Evolutionary conservation across 64 coral and sea anemone species (phyloP).

Genomic region (Pocillopora damicornis): DNA sequence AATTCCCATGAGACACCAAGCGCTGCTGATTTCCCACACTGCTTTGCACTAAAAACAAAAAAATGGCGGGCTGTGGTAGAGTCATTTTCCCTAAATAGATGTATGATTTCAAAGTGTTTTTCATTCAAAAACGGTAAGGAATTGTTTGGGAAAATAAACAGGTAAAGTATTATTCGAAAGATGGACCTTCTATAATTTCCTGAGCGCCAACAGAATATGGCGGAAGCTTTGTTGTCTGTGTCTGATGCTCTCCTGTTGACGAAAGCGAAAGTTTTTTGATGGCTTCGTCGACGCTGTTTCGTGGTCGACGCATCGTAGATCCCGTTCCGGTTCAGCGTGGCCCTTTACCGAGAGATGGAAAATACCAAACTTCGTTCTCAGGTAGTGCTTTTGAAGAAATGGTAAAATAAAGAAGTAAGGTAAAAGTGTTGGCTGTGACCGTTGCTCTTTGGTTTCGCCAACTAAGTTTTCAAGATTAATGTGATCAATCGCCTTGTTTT

Average conservation of each 20-base stretch:
- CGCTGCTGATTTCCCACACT: slow-evolving; percentile 41
- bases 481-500: slow-evolving; percentile 12
- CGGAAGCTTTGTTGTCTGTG: slow-evolving; percentile 47
- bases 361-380: slow-evolving; percentile 42
- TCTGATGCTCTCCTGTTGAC: neutral
- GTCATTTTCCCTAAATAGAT: slow-evolving; percentile 45
- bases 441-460: slow-evolving; percentile 9
- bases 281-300: slow-evolving; percentile 51
- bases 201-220: slow-evolving; percentile 1
- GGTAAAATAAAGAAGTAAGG: too few relatives aligned
- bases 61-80: slow-evolving; percentile 64
- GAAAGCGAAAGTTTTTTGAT: slow-evolving; percentile 25
- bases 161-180: neutral
- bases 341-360: slow-evolving; percentile 33
- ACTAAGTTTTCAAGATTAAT: neutral
- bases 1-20: slow-evolving; percentile 11
- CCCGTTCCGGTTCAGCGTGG: slow-evolving; percentile 53
- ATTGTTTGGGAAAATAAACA: neutral
- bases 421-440: neutral
- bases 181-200: slow-evolving; percentile 6
- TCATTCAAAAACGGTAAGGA: neutral
- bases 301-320: slow-evolving; percentile 57
- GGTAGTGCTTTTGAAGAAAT: slow-evolving; percentile 26
- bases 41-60: slow-evolving; percentile 52
- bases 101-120: slow-evolving; percentile 46